Evolutionary conservation across 2,113 vertebrate genomes (phyloP), one percentile per base, ranked within the genome.

Genomic region (Hippocampus zosterae): DNA sequence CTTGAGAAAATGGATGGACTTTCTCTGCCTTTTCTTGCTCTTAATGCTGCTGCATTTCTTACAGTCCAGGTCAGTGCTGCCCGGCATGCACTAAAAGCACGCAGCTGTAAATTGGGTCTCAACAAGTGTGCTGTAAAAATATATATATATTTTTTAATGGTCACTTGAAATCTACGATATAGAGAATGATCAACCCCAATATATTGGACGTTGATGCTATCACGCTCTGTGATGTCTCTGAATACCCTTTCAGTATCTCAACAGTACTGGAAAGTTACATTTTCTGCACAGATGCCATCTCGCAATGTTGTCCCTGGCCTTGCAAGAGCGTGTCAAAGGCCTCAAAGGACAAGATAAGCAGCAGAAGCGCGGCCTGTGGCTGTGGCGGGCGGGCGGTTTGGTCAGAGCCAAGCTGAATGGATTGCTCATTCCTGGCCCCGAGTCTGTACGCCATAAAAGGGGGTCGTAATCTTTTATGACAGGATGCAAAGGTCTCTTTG

Each of bases 381-480:
- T 85, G 91, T 78, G 87, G 65, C 77, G 93, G 93, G 93, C 77
- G 93, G 93, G 93, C 89, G 87, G 91, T 27, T 8, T 76, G 86
- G 64, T 77, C 81, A 84, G 88, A 90, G 90, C 92, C 93, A 91
- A 91, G 92, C 87, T 93, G 93, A 95, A 95, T 92, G 89, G 85
- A 91, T 37, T 90, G 90, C 89, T 88, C 91, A 93, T 83, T 95
- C 90, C 92, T 94, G 90, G n/a, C 90, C 62, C 57, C 65, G 91
- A 88, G 91, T 92, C 91, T 92, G 92, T 92, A 93, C 91, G 88
- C 91, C 90, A 91, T 93, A 93, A 93, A 93, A 93, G 84, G 87
- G 93, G 92, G 93, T 93, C 92, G 93, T 96, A 96, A 95, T 93
- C 90, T 93, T 93, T 93, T 93, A 93, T 93, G 92, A 92, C 92